Conservation (phyloP, 2,113 vertebrate genomes). For the Aviceda subcristata region DNA sequence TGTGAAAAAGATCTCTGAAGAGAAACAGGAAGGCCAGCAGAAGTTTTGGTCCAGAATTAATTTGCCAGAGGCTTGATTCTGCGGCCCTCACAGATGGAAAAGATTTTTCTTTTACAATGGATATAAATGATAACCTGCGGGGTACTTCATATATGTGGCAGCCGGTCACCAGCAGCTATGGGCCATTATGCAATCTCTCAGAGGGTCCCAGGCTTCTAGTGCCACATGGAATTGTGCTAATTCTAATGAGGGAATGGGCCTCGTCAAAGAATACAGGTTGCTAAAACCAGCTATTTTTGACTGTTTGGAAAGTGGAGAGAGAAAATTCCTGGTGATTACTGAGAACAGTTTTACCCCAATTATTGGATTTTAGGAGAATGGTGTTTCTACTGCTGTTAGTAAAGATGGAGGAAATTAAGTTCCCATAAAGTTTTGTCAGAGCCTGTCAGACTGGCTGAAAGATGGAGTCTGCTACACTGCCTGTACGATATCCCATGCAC, state of each 20-base stretch:
- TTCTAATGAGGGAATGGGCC: neutral
- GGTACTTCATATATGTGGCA: neutral
- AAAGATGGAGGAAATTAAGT: neutral
- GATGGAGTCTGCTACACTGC: neutral
- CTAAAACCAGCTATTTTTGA: neutral
- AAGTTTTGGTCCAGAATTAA: neutral
- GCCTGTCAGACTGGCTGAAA: neutral
- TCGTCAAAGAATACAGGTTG: neutral
- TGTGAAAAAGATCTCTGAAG: neutral
- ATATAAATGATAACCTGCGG: neutral
- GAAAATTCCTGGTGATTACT: neutral
- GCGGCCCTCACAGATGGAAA: neutral
- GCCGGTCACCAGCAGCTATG: neutral
- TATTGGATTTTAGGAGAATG: neutral
- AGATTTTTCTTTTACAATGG: neutral
- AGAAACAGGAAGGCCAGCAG: neutral
- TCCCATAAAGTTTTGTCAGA: neutral
- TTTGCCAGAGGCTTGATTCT: neutral
- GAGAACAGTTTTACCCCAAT: neutral
- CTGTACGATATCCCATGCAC: neutral
- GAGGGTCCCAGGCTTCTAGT: neutral
- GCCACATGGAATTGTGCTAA: neutral
- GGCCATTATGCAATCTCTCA: neutral
- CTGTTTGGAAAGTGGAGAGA: neutral
- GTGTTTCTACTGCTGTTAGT: neutral